Percentiles rank a stretch among this genome's conserved stretches.
Evolutionary conservation across 2,797 vertebrate species (phyloP).

Genomic region (Mastacembelus armatus): DNA sequence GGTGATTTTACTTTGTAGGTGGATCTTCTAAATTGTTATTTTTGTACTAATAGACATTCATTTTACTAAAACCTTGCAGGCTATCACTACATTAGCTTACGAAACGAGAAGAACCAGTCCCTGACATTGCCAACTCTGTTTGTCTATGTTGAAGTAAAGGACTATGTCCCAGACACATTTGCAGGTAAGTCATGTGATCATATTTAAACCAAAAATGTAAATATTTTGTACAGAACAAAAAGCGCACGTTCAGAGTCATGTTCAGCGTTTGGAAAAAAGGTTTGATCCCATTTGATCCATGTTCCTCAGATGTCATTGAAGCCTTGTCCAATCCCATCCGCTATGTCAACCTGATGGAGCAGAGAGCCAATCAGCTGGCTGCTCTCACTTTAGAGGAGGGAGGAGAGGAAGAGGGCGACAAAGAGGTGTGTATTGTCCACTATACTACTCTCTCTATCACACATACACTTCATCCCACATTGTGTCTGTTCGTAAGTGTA

Average conservation of each 20-base stretch:
- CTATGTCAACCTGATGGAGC: conserved; percentile 98
- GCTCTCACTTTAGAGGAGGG: conserved; percentile 94
- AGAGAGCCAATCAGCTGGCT: conserved; percentile 95
- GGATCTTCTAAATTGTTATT: too few relatives aligned
- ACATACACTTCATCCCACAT: not conserved
- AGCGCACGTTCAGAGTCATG: not conserved
- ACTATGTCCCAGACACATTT: conserved; percentile 98
- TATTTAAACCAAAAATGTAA: not conserved
- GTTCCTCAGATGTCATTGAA: conserved; percentile 92
- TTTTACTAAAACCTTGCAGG: conserved; percentile 78
- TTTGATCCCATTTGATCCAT: not conserved
- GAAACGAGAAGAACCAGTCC: conserved; percentile 96
- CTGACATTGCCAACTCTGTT: conserved; percentile 93
- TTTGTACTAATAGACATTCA: not conserved
- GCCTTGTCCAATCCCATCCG: conserved; percentile 97
- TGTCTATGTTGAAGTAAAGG: conserved; percentile 96
- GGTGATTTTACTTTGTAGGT: too few relatives aligned
- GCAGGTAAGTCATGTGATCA: conserved; percentile 83
- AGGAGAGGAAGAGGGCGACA: conserved; percentile 91
- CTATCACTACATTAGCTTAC: conserved; percentile 94
- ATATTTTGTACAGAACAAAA: not conserved
- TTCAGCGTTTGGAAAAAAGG: not conserved
- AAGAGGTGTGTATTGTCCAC: conserved; percentile 85
- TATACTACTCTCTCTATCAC: not conserved
- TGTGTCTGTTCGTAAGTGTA: conserved; percentile 1